Base-by-base conservation (phyloP, 1,140 invertebrate genomes). In the Armadillidium nasatum region DNA sequence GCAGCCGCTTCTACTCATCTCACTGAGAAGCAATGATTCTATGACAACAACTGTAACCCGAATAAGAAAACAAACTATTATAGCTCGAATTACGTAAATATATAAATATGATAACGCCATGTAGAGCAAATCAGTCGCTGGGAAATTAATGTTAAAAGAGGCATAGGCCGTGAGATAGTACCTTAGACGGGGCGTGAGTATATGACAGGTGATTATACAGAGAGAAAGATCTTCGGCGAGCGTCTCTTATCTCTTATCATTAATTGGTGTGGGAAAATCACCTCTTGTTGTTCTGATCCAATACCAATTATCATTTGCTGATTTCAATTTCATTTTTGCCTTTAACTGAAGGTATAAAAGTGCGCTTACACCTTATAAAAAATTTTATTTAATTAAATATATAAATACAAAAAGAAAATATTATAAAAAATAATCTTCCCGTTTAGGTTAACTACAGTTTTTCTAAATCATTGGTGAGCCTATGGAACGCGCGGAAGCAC, bases 401-500 rank as follows among this genome's bases (percentile, higher is more conserved):
- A 33, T 33, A 6, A 33, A 33, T n/a, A n/a, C n/a, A n/a, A n/a
- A n/a, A n/a, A n/a, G n/a, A n/a, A n/a, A n/a, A n/a, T n/a, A n/a
- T n/a, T n/a, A n/a, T n/a, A n/a, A n/a, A n/a, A n/a, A n/a, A n/a
- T 33, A 33, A 33, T 3, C 33, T 33, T 6, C 6, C 6, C 2
- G 1, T 33, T 33, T 33, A 33, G 33, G 33, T 33, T 33, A 33
- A 33, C 33, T 33, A 3, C 33, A 33, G 33, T 33, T 33, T 33
- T n/a, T n/a, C n/a, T 33, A 33, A 33, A 3, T 6, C 33, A 6
- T 33, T 33, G 11, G 69, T 71, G 69, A 15, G 15, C 50, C 66
- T 44, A 75, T 75, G 73, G 73, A 75, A 54, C 50, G 73, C 11
- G 54, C 54, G 11, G 73, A 75, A 33, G 43, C 54, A 60, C 19